phyloP scores from a whole-genome alignment of 2,113 vertebrate species.

The Carollia perspicillata region DNA sequence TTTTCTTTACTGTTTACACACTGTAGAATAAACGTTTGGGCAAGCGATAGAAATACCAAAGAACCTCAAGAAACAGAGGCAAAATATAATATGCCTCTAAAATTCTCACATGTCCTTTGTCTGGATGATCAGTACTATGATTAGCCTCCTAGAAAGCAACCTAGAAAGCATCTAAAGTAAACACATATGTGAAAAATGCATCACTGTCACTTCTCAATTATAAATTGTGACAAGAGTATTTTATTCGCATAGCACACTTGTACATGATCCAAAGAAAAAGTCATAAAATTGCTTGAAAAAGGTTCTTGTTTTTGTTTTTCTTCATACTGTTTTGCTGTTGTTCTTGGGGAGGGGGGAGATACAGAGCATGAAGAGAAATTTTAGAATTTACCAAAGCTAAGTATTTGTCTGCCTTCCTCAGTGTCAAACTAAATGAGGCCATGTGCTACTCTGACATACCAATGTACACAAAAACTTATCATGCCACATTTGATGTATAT shows the following conservation, averaged over 20 bases:
- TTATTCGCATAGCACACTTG: not conserved
- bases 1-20: constrained; percentile 45
- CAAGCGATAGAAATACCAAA: not conserved
- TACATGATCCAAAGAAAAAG: not conserved
- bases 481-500: not conserved
- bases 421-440: not conserved
- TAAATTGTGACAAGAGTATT: not conserved
- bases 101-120: not conserved
- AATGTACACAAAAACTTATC: not conserved
- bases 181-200: not conserved
- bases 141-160: not conserved
- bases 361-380: not conserved
- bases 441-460: not conserved
- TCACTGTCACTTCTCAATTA: constrained; percentile 11
- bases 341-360: not conserved
- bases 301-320: not conserved
- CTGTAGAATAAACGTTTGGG: constrained; percentile 38
- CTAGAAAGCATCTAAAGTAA: not conserved
- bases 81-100: not conserved
- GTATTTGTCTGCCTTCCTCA: not conserved
- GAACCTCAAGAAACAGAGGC: constrained; percentile 30
- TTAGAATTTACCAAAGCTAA: not conserved
- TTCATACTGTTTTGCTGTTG: not conserved
- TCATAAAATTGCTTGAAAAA: not conserved
- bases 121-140: not conserved